Evolutionary conservation across 2,888 invertebrate species (phyloP).

Genomic region (Parasteatoda lunata): DNA sequence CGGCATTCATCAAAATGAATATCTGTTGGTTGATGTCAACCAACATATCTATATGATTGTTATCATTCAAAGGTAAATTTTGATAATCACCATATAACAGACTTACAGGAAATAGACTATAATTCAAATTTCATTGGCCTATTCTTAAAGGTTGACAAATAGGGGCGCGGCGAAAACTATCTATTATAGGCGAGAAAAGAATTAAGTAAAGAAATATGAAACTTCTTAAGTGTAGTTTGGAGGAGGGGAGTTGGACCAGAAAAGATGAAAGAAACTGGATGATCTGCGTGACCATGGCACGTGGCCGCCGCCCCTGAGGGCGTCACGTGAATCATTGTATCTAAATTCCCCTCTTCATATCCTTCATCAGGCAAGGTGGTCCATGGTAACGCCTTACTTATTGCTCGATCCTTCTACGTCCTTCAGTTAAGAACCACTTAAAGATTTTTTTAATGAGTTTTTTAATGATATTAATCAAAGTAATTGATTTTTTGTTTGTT

Average conservation of each 20-base stretch:
- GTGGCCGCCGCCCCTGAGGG: conserved; percentile 47
- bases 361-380: not conserved
- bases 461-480: no score
- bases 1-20: no score
- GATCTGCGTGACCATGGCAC: conserved; percentile 46
- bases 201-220: not conserved
- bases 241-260: not conserved
- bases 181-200: not conserved
- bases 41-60: no score
- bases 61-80: no score
- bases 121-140: no score
- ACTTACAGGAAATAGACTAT: no score
- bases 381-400: not conserved
- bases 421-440: not conserved
- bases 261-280: not conserved
- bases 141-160: no score
- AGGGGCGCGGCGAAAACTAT: not conserved
- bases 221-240: not conserved
- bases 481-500: no score
- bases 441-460: no score
- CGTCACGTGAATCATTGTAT: conserved; percentile 36
- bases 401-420: not conserved
- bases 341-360: not conserved
- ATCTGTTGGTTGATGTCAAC: no score
- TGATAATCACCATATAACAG: no score